A percentile compares a stretch with the other conserved stretches of the same genome.
Evolutionary conservation across 2,113 vertebrate species (phyloP).

Genomic region (Merops nubicus): DNA sequence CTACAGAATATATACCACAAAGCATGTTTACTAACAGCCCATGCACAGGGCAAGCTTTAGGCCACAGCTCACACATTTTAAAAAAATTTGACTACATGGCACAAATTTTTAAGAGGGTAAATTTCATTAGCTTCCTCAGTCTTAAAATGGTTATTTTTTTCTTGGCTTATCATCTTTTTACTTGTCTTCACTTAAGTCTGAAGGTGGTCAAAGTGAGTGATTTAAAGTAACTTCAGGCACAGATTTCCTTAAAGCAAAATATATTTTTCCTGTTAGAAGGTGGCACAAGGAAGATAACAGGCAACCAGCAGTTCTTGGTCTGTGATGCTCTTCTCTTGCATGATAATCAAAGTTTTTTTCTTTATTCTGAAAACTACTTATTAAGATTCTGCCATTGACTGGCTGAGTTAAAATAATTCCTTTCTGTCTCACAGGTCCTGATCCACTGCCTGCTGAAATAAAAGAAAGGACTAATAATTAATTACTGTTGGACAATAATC

Average conservation of each 20-base stretch:
- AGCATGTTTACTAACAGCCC: neutral
- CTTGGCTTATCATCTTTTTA: neutral
- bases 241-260: neutral
- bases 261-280: neutral
- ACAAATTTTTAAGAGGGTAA: neutral
- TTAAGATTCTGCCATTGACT: neutral
- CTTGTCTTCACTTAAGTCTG: neutral
- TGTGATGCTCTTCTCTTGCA: neutral
- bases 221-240: neutral
- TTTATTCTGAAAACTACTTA: neutral
- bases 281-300: neutral
- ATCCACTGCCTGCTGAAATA: neutral
- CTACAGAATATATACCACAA: neutral
- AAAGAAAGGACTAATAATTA: constrained; percentile 19
- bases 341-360: neutral
- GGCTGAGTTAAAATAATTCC: constrained; percentile 10
- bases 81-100: neutral
- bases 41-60: neutral
- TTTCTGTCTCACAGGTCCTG: neutral
- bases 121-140: neutral
- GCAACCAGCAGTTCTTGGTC: neutral
- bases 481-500: neutral
- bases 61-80: neutral
- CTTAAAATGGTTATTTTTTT: neutral
- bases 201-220: neutral